A percentile compares a stretch with the other conserved stretches of the same genome.
phyloP scores from a whole-genome alignment of 2,888 invertebrate species.

The Pachymerium ferrugineum region DNA sequence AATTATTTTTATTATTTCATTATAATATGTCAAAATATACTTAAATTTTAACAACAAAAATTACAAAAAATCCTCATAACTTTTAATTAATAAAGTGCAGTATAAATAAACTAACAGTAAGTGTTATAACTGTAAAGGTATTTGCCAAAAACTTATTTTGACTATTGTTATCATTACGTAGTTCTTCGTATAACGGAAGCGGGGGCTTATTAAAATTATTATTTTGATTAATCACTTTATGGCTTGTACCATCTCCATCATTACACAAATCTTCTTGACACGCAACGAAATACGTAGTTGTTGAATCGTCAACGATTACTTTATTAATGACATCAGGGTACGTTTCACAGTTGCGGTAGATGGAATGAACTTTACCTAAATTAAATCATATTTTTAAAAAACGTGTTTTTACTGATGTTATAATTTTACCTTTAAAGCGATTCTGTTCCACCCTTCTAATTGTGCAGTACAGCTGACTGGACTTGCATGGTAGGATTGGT shows the following conservation, averaged over 20 bases:
- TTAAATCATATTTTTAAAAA: not conserved
- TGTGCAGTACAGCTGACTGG: not conserved
- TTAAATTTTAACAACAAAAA: too few species aligned
- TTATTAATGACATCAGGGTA: not conserved
- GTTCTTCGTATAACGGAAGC: not conserved
- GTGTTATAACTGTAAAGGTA: too few species aligned
- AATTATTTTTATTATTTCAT: too few species aligned
- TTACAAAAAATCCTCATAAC: too few species aligned
- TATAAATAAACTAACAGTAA: too few species aligned
- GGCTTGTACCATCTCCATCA: not conserved
- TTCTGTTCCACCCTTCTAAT: not conserved
- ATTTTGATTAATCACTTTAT: not conserved
- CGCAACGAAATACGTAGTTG: not conserved
- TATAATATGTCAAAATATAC: too few species aligned
- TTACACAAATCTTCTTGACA: constrained; percentile 28
- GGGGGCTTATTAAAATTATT: not conserved
- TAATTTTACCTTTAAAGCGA: not conserved
- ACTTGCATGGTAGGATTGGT: not conserved
- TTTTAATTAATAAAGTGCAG: too few species aligned
- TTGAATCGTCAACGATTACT: not conserved
- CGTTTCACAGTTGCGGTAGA: constrained; percentile 3
- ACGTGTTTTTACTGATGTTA: not conserved
- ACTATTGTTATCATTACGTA: too few species aligned
- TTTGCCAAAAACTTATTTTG: too few species aligned
- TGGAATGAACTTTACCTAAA: not conserved